Conservation (phyloP, 2,888 invertebrate species). For the Parthenolecanium corni region DNA sequence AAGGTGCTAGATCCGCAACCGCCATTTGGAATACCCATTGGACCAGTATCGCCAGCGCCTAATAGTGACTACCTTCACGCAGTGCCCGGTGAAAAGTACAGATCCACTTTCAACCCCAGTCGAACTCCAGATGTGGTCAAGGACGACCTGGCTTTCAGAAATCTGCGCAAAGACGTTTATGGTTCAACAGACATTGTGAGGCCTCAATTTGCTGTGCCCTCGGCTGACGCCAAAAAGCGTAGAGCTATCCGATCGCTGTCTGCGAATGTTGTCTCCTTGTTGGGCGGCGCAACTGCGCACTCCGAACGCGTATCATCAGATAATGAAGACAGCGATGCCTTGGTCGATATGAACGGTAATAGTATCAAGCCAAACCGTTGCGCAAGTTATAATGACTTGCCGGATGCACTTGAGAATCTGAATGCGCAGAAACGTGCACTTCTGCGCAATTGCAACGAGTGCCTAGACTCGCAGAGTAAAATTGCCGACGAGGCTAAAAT, state of each 20-base stretch:
- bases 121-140: conserved; percentile 69
- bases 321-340: background rate
- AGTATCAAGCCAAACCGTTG: background rate
- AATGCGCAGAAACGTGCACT: background rate
- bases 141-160: conserved; percentile 78
- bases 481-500: conserved; percentile 11
- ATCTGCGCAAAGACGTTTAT: conserved; percentile 59
- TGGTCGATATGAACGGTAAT: background rate
- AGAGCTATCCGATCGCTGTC: conserved; percentile 69
- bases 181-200: conserved; percentile 26
- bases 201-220: background rate
- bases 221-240: background rate
- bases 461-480: background rate
- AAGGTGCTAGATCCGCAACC: conserved; percentile 71
- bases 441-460: background rate
- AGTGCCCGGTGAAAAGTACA: conserved; percentile 45
- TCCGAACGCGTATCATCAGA: background rate
- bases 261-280: conserved; percentile 46
- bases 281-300: background rate
- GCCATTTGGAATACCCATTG: conserved; percentile 80
- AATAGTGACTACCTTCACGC: conserved; percentile 76
- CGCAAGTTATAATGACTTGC: conserved; percentile 2
- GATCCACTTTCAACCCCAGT: conserved; percentile 52
- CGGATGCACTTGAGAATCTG: background rate
- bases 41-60: conserved; percentile 66